These are phyloP conservation scores for Ischnura elegans DNA, from an alignment of 2,888 invertebrate species.

Conservation along the genomic window DNA sequence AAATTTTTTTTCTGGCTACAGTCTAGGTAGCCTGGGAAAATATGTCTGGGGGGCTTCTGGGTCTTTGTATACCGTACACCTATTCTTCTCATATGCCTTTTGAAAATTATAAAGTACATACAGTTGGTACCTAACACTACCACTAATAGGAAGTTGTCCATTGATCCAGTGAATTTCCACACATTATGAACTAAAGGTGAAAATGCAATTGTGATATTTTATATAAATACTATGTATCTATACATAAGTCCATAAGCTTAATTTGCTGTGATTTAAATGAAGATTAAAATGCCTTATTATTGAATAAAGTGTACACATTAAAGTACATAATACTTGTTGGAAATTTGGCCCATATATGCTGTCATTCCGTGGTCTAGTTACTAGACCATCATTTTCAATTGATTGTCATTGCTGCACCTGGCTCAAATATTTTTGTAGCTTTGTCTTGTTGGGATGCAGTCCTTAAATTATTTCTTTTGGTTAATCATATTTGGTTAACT, in stretches of 20 bases:
- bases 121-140: conserved; percentile 26
- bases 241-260: conserved; percentile 64
- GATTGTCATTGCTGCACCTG: conserved; percentile 48
- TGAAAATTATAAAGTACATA: conserved; percentile 14
- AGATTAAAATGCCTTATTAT: conserved; percentile 66
- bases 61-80: too few relatives aligned
- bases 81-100: conserved; percentile 25
- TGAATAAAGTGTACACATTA: conserved; percentile 57
- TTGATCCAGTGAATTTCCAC: conserved; percentile 34
- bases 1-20: too few relatives aligned
- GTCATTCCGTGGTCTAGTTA: conserved; percentile 47
- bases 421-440: conserved; percentile 42
- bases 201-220: conserved; percentile 61
- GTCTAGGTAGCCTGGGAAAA: too few relatives aligned
- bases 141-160: conserved; percentile 44
- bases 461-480: background rate
- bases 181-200: conserved; percentile 16
- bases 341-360: background rate
- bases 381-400: conserved; percentile 32
- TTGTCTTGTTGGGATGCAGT: background rate
- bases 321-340: conserved; percentile 48
- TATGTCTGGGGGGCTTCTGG: too few relatives aligned
- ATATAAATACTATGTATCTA: conserved; percentile 57
- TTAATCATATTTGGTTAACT: background rate
- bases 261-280: conserved; percentile 58